phyloP scores from a whole-genome alignment of 2,797 vertebrate species.

The Lacerta agilis region DNA sequence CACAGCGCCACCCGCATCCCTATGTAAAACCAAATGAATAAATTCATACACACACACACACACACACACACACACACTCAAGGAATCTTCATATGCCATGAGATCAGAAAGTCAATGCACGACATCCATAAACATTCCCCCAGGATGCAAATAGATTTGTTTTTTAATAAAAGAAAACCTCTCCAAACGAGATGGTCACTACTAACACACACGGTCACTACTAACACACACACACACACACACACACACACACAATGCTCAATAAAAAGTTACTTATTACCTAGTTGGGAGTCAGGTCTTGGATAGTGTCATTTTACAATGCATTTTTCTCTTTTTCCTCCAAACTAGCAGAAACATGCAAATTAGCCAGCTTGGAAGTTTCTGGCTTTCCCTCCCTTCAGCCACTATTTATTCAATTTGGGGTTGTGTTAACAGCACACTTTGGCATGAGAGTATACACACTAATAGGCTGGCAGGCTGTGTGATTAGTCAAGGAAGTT shows the following conservation, averaged over 20 bases:
- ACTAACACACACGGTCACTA: not conserved
- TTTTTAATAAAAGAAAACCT: not conserved
- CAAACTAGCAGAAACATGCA: not conserved
- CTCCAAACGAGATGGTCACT: not conserved
- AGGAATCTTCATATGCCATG: too few species aligned
- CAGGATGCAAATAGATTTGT: too few species aligned
- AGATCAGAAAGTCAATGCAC: too few species aligned
- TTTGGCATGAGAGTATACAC: constrained; percentile 21
- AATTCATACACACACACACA: too few species aligned
- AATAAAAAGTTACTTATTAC: not conserved
- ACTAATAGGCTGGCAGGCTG: constrained; percentile 46
- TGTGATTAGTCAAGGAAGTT: constrained; percentile 47
- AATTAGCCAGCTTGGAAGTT: not conserved
- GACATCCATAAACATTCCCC: too few species aligned
- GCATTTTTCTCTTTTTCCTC: constrained; percentile 20
- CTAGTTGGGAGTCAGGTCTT: constrained; percentile 14
- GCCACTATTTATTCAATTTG: constrained; percentile 45
- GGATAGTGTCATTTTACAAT: not conserved
- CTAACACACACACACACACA: not conserved
- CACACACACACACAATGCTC: not conserved
- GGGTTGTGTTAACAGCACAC: constrained; percentile 44
- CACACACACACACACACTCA: too few species aligned
- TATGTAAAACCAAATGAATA: too few species aligned
- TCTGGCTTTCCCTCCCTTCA: constrained; percentile 27
- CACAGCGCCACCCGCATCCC: too few species aligned